These are phyloP conservation scores for Lacanobia oleracea DNA, from an alignment of 2,888 invertebrate genomes.

Conservation along the genomic window DNA sequence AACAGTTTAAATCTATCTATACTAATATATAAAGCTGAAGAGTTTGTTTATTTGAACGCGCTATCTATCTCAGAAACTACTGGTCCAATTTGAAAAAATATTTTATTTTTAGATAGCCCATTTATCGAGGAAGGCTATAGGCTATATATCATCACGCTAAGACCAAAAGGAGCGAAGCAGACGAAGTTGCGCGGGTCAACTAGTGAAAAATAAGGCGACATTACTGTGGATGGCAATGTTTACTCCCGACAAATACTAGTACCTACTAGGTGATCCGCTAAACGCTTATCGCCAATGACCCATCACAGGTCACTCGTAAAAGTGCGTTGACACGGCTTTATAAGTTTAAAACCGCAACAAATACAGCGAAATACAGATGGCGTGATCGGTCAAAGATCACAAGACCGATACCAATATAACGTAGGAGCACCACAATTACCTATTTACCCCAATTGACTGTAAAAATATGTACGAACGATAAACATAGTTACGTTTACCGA, in stretches of 20 bases:
- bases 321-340: slow-evolving; percentile 37
- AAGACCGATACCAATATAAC: slow-evolving; percentile 20
- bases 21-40: too few species aligned
- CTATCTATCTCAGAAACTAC: too few species aligned
- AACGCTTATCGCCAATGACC: slow-evolving; percentile 28
- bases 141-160: too few species aligned
- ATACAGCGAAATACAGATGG: slow-evolving; percentile 20
- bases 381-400: slow-evolving; percentile 52
- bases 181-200: too few species aligned
- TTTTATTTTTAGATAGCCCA: too few species aligned
- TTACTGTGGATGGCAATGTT: not conserved
- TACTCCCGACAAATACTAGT: not conserved
- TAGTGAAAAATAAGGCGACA: not conserved
- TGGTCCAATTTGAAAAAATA: too few species aligned
- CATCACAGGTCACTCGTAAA: slow-evolving; percentile 14
- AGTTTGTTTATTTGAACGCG: too few species aligned
- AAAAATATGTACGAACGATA: slow-evolving; percentile 15
- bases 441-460: slow-evolving; percentile 47
- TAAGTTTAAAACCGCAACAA: slow-evolving; percentile 12
- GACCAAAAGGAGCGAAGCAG: too few species aligned
- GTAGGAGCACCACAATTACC: slow-evolving; percentile 26
- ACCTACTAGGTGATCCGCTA: not conserved
- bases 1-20: too few species aligned
- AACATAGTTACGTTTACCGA: slow-evolving; percentile 3
- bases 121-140: too few species aligned